Base-by-base conservation (phyloP, 2,797 vertebrate species). In the Notamacropus eugenii region DNA sequence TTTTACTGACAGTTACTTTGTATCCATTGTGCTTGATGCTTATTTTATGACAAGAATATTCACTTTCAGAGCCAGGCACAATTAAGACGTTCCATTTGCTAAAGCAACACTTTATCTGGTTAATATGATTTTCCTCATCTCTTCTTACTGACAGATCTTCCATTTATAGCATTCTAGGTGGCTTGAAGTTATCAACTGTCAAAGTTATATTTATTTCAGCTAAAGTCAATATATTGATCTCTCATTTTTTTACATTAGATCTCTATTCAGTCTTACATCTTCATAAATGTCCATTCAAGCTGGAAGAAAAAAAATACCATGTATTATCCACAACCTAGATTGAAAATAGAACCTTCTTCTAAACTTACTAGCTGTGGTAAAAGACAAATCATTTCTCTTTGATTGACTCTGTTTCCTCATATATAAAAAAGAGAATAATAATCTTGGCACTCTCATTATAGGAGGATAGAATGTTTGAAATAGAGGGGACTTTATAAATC, bases 41-140 rank as follows among this genome's bases (percentile, higher is more conserved):
- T 95, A 95, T 82, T 93, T 95, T 19, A 91, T 93, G 91, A 93
- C 87, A 92, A 96, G 96, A 96, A 57, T 82, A 94, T 90, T 97
- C 82, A 14, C 54, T 93, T 46, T 95, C 90, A 92, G 62, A 98
- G 93, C 55, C 93, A 95, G 52, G 16, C 54, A 52, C 90, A 0
- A 91, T 91, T 31, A 54, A 91, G 94, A 96, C 91, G 40, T 6
- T 96, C 87, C 82, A 96, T 95, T 98, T 95, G 94, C 55, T 97
- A 87, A 97, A 93, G 62, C 92, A 94, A 91, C 46, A 90, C 8
- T 54, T 95, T 91, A 91, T 92, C 34, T 74, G 91, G 62, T 93
- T 95, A 92, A 94, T 92, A 55, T 56, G 62, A 92, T 82, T 90
- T 34, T 31, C 12, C 28, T 54, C 12, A 14, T 94, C 9, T 57